These are phyloP conservation scores for Glaucomys volans DNA, from an alignment of 2,113 vertebrate species.

Conservation along the genomic window DNA sequence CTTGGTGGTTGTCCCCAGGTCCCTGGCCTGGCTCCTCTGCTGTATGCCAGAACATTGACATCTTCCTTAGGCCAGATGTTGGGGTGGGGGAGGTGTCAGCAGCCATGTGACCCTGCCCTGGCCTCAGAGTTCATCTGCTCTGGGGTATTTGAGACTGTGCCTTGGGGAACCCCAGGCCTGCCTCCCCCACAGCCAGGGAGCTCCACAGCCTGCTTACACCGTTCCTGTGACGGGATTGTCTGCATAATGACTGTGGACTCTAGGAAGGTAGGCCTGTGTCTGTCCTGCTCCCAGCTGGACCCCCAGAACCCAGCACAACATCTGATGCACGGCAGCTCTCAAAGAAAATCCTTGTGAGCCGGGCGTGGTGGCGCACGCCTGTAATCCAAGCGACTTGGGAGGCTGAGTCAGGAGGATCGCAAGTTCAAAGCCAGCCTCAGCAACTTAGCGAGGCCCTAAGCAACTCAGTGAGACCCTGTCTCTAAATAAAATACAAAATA, in stretches of 20 bases:
- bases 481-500: too few relatives aligned
- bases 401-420: too few relatives aligned
- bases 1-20: not conserved
- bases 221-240: not conserved
- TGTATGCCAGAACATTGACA: not conserved
- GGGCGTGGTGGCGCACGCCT: too few relatives aligned
- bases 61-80: not conserved
- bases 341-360: not conserved
- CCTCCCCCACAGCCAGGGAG: not conserved
- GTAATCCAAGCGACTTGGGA: too few relatives aligned
- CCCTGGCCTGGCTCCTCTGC: not conserved
- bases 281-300: not conserved
- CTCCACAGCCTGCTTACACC: not conserved
- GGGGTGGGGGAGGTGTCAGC: not conserved
- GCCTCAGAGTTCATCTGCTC: not conserved
- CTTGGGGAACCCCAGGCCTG: not conserved
- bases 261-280: not conserved
- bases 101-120: rapidly evolving
- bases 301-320: not conserved
- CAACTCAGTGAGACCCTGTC: too few relatives aligned
- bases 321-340: not conserved
- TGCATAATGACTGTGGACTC: not conserved
- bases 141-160: not conserved
- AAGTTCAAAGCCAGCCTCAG: too few relatives aligned
- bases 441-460: too few relatives aligned